Conservation (phyloP, 2,888 invertebrate genomes). For the Eurois occulta region DNA sequence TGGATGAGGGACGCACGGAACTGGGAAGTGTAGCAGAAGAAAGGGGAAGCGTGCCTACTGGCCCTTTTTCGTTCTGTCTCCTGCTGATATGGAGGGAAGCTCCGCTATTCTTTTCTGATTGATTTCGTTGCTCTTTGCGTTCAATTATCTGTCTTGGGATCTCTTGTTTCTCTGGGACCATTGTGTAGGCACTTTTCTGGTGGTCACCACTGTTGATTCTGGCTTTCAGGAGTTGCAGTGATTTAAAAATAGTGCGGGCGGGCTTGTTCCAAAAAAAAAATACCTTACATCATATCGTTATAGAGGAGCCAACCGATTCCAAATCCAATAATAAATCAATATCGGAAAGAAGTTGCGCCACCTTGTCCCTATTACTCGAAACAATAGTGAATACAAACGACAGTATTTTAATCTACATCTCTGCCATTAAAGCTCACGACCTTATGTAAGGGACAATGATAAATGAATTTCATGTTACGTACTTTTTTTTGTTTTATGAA, state of each 20-base stretch:
- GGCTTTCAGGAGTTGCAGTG: too few species aligned
- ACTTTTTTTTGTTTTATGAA: conserved; percentile 22
- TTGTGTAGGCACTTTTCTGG: too few species aligned
- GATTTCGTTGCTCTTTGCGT: too few species aligned
- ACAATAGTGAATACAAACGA: conserved; percentile 82
- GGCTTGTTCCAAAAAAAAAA: too few species aligned
- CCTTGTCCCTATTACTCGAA: conserved; percentile 74
- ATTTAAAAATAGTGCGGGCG: too few species aligned
- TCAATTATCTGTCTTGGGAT: too few species aligned
- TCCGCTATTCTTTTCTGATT: too few species aligned
- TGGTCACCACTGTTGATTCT: too few species aligned
- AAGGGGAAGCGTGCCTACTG: not conserved
- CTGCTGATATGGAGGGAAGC: too few species aligned
- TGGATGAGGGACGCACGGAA: not conserved
- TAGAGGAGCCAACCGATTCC: conserved; percentile 27
- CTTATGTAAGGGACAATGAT: conserved; percentile 59
- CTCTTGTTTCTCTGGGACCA: too few species aligned
- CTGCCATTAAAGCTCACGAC: conserved; percentile 68
- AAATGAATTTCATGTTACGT: conserved; percentile 53
- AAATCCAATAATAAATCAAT: conserved; percentile 57
- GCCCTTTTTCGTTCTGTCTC: too few species aligned
- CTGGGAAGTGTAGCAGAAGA: not conserved
- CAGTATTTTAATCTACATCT: conserved; percentile 79
- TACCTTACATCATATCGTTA: conserved; percentile 14
- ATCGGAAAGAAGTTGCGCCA: conserved; percentile 55